These are phyloP conservation scores for Eudasyphora cyanicolor DNA, from an alignment of 2,888 invertebrate genomes.

Conservation along the genomic window DNA sequence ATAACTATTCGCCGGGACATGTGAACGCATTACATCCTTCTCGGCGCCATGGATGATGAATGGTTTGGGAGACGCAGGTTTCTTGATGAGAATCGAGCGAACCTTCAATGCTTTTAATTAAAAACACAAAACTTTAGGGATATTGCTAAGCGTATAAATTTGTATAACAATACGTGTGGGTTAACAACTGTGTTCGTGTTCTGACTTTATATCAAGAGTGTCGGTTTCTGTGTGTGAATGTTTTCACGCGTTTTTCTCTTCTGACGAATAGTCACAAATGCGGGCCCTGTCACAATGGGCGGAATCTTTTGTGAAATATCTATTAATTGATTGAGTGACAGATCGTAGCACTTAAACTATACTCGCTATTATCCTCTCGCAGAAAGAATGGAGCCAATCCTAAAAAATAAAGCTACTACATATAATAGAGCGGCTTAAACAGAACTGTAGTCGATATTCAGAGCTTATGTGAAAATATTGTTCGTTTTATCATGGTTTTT, in stretches of 20 bases:
- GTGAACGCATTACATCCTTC: constrained; percentile 32
- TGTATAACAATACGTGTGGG: constrained; percentile 60
- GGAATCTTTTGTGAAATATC: no score
- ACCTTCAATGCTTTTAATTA: constrained; percentile 61
- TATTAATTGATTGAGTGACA: no score
- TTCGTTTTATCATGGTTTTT: no score
- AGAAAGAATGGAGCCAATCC: no score
- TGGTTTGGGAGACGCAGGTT: constrained; percentile 10
- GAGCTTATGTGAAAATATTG: no score
- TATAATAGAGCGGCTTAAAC: no score
- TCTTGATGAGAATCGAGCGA: constrained; percentile 26
- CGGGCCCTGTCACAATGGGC: no score
- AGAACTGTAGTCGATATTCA: no score
- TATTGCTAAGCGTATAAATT: constrained; percentile 60
- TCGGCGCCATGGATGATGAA: constrained; percentile 41
- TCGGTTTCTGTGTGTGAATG: background rate
- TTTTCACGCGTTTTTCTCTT: constrained; percentile 23
- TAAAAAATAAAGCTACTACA: no score
- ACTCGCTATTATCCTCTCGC: no score
- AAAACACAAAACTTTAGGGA: constrained; percentile 61
- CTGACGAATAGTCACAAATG: background rate
- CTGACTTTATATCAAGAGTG: constrained; percentile 37
- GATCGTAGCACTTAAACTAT: no score
- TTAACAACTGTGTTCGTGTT: constrained; percentile 60
- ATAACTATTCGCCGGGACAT: constrained; percentile 20